Evolutionary conservation across 2,797 vertebrate genomes (phyloP).

Genomic region (Brachymystax lenok): DNA sequence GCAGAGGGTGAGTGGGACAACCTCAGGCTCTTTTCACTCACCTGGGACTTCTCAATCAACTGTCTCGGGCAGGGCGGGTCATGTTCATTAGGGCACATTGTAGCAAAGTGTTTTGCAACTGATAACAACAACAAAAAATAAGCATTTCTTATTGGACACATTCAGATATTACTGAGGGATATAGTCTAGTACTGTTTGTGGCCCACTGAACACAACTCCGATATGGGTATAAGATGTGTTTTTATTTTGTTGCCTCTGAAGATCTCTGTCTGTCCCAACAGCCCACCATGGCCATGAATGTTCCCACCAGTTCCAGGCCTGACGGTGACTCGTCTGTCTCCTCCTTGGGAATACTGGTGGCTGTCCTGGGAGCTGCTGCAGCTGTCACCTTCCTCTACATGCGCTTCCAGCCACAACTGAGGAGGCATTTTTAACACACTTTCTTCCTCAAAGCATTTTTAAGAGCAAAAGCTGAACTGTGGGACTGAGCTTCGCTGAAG

Average conservation of each 20-base stretch:
- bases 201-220: too few species aligned
- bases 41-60: too few species aligned
- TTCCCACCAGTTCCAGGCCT: conserved; percentile 49
- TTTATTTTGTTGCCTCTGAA: neutral
- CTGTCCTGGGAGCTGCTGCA: conserved; percentile 35
- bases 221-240: neutral
- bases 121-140: too few species aligned
- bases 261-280: conserved; percentile 43
- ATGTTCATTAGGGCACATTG: too few species aligned
- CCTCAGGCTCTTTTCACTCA: too few species aligned
- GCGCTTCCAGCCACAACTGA: conserved; percentile 36
- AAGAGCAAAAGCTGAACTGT: conserved; percentile 35
- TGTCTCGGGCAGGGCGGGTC: too few species aligned
- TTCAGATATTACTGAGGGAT: too few species aligned
- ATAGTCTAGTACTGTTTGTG: too few species aligned
- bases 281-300: conserved; percentile 54
- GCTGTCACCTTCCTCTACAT: conserved; percentile 56
- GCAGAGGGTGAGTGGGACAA: conserved; percentile 78
- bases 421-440: conserved; percentile 57
- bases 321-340: conserved; percentile 46
- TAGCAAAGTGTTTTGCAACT: too few species aligned
- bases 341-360: conserved; percentile 39
- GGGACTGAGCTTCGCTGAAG: conserved; percentile 44
- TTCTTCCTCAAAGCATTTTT: conserved; percentile 13
- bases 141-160: too few species aligned